phyloP scores from a whole-genome alignment of 1,140 invertebrate species.

The Pseudomyrmex dendroicus region DNA sequence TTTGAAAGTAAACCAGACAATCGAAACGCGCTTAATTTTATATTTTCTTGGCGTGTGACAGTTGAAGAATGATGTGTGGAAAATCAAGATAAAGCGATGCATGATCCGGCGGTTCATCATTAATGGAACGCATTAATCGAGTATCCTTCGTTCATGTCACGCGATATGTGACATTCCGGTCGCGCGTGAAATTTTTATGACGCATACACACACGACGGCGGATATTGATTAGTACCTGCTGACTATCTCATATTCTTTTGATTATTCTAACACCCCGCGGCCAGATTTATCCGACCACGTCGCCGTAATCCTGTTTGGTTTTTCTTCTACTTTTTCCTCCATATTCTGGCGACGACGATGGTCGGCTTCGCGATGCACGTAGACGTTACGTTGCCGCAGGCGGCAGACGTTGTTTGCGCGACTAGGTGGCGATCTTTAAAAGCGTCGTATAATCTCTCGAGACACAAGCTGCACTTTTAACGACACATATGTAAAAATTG shows the following conservation, averaged over 20 bases:
- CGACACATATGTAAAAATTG: constrained; percentile 2
- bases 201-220: background rate
- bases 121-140: constrained; percentile 8
- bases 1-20: no score
- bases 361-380: constrained; percentile 52
- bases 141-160: constrained; percentile 18
- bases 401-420: constrained; percentile 30
- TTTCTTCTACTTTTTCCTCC: background rate
- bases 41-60: background rate
- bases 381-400: constrained; percentile 40
- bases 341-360: constrained; percentile 11
- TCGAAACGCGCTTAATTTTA: no score
- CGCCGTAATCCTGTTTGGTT: constrained; percentile 57
- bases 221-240: constrained; percentile 45
- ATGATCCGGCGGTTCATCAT: background rate
- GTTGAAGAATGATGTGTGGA: no score
- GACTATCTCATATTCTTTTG: constrained; percentile 23
- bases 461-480: constrained; percentile 7
- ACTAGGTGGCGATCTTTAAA: constrained; percentile 30
- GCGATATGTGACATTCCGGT: constrained; percentile 21
- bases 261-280: constrained; percentile 52
- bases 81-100: background rate
- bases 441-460: constrained; percentile 34
- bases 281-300: constrained; percentile 35
- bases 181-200: constrained; percentile 30